phyloP scores from a whole-genome alignment of 2,113 vertebrate species.

The Semnopithecus entellus region DNA sequence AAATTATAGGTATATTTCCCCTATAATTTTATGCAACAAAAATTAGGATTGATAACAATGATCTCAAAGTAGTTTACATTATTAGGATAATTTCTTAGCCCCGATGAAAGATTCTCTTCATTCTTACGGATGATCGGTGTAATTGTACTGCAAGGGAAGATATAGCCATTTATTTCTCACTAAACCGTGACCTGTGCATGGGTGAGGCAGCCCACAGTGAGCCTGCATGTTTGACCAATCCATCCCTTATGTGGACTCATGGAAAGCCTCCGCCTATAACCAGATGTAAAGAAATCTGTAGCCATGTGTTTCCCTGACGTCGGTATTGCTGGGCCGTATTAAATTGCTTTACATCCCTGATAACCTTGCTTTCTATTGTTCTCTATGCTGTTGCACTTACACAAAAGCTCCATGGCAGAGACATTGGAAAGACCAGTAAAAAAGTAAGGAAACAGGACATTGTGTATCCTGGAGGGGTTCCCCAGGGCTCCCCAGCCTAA shows the following conservation, averaged over 20 bases:
- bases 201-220: rapidly evolving
- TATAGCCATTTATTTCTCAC: background rate
- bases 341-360: rapidly evolving
- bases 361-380: background rate
- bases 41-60: background rate
- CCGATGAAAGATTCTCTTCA: background rate
- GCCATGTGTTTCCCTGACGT: rapidly evolving
- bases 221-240: rapidly evolving
- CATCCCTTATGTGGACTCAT: rapidly evolving
- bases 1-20: too few relatives aligned
- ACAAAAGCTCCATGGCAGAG: rapidly evolving
- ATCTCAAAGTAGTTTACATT: background rate
- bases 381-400: background rate
- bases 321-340: rapidly evolving
- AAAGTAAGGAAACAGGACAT: too few relatives aligned
- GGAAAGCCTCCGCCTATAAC: rapidly evolving
- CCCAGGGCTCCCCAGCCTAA: rapidly evolving
- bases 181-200: background rate
- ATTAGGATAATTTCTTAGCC: background rate
- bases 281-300: background rate
- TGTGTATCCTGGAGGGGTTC: rapidly evolving
- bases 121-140: background rate
- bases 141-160: background rate
- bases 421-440: rapidly evolving
- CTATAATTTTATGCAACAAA: background rate